Percentiles rank a stretch among this genome's conserved stretches.
Evolutionary conservation across 2,797 vertebrate genomes (phyloP).

Genomic region (Schizopygopsis pylzovi): DNA sequence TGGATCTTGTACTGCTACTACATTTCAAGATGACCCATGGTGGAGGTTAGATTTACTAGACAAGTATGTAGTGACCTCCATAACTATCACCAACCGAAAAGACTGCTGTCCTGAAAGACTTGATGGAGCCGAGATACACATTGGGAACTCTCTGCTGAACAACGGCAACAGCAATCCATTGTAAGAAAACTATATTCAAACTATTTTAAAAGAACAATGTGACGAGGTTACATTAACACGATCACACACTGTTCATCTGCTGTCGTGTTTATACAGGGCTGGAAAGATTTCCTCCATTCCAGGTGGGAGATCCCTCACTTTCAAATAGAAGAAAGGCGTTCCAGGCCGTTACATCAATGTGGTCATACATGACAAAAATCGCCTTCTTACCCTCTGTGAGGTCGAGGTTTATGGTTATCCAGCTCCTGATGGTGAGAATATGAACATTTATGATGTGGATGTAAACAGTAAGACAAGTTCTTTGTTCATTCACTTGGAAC

Average conservation of each 20-base stretch:
- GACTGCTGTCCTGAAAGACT: slow-evolving; percentile 8
- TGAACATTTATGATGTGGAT: background rate
- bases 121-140: slow-evolving; percentile 63
- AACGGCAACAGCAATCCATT: slow-evolving; percentile 52
- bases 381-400: slow-evolving; percentile 52
- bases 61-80: slow-evolving; percentile 36
- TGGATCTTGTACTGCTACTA: slow-evolving; percentile 47
- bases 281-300: slow-evolving; percentile 33
- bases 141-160: slow-evolving; percentile 47
- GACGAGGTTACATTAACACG: background rate
- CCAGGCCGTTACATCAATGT: slow-evolving; percentile 53
- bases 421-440: slow-evolving; percentile 27
- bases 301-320: slow-evolving; percentile 36
- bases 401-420: slow-evolving; percentile 56
- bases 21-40: slow-evolving; percentile 24
- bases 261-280: slow-evolving; percentile 42
- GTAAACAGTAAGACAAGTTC: background rate
- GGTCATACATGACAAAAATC: background rate
- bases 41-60: slow-evolving; percentile 56
- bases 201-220: background rate
- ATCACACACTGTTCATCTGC: background rate
- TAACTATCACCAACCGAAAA: slow-evolving; percentile 44
- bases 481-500: background rate
- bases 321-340: slow-evolving; percentile 48
- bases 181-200: slow-evolving; percentile 21